These are phyloP conservation scores for Poeciliopsis occidentalis DNA, from an alignment of 2,113 vertebrate genomes.

Conservation along the genomic window DNA sequence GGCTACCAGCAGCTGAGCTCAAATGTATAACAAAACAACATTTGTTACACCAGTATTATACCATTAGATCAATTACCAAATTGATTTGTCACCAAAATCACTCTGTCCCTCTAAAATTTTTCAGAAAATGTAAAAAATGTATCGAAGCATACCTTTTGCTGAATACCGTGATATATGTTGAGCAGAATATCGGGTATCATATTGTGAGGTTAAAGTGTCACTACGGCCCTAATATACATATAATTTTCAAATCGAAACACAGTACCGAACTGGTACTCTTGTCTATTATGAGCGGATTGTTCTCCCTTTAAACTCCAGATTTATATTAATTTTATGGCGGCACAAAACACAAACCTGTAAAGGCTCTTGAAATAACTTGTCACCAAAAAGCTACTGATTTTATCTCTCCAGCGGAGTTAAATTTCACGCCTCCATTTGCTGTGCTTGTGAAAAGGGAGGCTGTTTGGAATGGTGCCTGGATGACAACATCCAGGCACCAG, in stretches of 20 bases:
- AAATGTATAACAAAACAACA: too few relatives aligned
- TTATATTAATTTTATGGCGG: neutral
- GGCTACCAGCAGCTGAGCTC: too few relatives aligned
- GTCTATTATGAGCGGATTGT: neutral
- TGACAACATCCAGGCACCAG: conserved; percentile 1
- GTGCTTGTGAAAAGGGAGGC: neutral
- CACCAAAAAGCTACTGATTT: neutral
- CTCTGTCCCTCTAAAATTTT: too few relatives aligned
- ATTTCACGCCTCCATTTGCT: neutral
- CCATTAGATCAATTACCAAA: too few relatives aligned
- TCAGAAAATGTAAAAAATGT: too few relatives aligned
- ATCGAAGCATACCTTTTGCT: too few relatives aligned
- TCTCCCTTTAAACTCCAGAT: neutral
- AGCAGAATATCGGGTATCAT: too few relatives aligned
- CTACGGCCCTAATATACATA: neutral
- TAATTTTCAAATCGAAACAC: neutral
- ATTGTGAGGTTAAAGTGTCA: too few relatives aligned
- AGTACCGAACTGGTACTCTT: neutral
- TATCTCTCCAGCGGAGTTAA: neutral
- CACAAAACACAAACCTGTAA: neutral
- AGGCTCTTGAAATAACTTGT: neutral
- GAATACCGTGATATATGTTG: too few relatives aligned
- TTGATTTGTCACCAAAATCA: too few relatives aligned
- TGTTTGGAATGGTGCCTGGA: neutral
- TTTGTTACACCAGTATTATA: too few relatives aligned